Evolutionary conservation across 1,140 invertebrate species (phyloP).

Genomic region (Sesamia nonagrioides): DNA sequence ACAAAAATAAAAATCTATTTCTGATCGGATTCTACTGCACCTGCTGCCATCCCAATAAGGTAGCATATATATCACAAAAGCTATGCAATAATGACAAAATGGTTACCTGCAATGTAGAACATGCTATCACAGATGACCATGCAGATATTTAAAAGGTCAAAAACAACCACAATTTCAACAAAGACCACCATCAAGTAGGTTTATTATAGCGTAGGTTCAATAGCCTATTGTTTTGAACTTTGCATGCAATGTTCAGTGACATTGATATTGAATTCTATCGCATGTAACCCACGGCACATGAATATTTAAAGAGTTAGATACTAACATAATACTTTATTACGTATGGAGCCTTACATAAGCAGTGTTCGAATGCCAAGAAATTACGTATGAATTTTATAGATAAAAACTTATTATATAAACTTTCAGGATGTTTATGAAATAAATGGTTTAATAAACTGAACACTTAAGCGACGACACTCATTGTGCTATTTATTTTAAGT

Average conservation of each 20-base stretch:
- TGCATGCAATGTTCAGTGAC: not conserved
- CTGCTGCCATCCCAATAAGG: too few relatives aligned
- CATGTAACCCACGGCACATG: slow-evolving; percentile 2
- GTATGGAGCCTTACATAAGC: not conserved
- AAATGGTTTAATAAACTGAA: too few relatives aligned
- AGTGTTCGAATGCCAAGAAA: not conserved
- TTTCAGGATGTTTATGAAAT: not conserved
- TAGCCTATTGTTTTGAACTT: slow-evolving; percentile 26
- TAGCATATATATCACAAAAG: not conserved
- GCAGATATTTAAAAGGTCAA: not conserved
- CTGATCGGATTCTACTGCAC: too few relatives aligned
- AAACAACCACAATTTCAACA: not conserved
- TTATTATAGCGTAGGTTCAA: slow-evolving; percentile 26
- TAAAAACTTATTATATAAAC: not conserved
- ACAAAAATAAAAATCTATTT: too few relatives aligned
- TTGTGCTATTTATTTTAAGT: too few relatives aligned
- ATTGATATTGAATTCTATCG: slow-evolving; percentile 41
- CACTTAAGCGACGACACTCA: too few relatives aligned
- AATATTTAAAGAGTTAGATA: slow-evolving; percentile 14
- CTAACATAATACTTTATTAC: slow-evolving; percentile 9
- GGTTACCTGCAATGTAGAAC: too few relatives aligned
- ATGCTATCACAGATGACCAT: not conserved
- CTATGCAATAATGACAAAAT: too few relatives aligned
- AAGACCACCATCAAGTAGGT: not conserved
- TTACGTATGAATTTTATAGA: not conserved